These are phyloP conservation scores for Falco berigora DNA, from an alignment of 2,797 vertebrate genomes.

Conservation along the genomic window DNA sequence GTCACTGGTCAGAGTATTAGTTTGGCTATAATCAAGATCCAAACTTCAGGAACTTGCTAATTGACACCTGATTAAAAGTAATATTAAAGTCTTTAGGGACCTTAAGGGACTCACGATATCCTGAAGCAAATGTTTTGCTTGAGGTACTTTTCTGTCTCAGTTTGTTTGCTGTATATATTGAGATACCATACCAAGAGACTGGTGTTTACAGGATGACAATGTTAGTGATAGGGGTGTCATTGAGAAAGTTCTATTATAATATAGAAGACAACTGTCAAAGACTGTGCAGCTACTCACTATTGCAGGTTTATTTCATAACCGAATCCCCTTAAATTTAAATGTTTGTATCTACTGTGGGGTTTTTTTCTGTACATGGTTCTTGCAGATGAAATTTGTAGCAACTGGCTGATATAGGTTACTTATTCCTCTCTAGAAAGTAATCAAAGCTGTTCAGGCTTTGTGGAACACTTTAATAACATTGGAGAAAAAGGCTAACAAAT, in stretches of 20 bases:
- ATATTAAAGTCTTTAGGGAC: not conserved
- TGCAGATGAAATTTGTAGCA: not conserved
- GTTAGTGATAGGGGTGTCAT: not conserved
- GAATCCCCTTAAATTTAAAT: not conserved
- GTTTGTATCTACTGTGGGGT: not conserved
- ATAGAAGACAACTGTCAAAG: not conserved
- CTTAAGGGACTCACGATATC: not conserved
- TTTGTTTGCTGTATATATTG: not conserved
- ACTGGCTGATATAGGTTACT: not conserved
- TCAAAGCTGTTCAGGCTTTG: not conserved
- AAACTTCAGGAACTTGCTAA: not conserved
- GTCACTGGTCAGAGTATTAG: not conserved
- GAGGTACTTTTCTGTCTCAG: not conserved
- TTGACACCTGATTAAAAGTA: not conserved
- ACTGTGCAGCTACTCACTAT: not conserved
- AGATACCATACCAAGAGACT: not conserved
- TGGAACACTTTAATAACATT: not conserved
- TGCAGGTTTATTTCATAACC: not conserved
- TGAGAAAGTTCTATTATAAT: not conserved
- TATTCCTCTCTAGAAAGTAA: not conserved
- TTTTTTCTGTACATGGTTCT: not conserved
- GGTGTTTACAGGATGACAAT: not conserved
- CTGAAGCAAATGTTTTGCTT: not conserved
- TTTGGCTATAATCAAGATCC: not conserved
- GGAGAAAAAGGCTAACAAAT: not conserved